Evolutionary conservation across 2,888 invertebrate genomes (phyloP).

Genomic region (Anodontia alba): DNA sequence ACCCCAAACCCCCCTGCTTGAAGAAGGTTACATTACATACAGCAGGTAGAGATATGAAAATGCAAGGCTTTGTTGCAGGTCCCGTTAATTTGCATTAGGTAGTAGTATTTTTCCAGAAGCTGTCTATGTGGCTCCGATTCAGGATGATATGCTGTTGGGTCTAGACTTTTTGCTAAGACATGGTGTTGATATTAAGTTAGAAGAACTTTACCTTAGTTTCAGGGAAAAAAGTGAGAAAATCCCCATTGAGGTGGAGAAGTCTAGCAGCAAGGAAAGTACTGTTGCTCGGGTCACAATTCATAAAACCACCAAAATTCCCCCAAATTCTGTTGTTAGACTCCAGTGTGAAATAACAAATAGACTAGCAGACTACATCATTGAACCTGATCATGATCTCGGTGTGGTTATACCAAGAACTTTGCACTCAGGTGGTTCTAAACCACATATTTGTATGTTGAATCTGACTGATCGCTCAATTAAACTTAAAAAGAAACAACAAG

Average conservation of each 20-base stretch:
- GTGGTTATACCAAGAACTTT: constrained; percentile 33
- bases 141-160: too few species aligned
- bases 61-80: constrained; percentile 20
- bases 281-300: constrained; percentile 15
- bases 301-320: constrained; percentile 28
- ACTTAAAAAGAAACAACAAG: constrained; percentile 15
- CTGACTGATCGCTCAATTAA: constrained; percentile 4
- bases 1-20: constrained; percentile 22
- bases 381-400: constrained; percentile 23
- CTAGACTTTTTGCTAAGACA: too few species aligned
- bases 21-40: constrained; percentile 26
- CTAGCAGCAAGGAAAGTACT: neutral
- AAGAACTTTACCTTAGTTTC: neutral
- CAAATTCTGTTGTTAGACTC: constrained; percentile 33
- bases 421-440: neutral
- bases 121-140: too few species aligned
- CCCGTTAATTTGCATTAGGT: constrained; percentile 27
- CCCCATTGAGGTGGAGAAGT: neutral
- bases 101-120: too few species aligned
- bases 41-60: constrained; percentile 32
- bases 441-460: constrained; percentile 31
- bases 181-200: neutral
- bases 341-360: constrained; percentile 2
- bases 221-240: neutral
- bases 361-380: constrained; percentile 29